Conservation (phyloP, 2,888 invertebrate species). For the Drosophila yooni region DNA sequence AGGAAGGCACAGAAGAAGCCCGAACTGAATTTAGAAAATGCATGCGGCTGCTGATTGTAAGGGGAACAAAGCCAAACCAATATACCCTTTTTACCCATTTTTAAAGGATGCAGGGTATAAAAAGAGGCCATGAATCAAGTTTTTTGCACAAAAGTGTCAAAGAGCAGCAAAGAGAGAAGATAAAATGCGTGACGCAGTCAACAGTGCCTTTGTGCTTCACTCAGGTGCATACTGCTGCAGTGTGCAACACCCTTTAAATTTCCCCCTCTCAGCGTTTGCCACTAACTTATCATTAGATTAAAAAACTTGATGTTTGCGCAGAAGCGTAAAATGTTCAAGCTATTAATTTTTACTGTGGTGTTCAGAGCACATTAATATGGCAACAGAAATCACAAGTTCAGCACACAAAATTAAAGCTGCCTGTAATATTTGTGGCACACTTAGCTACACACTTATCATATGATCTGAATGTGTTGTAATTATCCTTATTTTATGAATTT, state of each 20-base stretch:
- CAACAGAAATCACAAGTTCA: slow-evolving; percentile 11
- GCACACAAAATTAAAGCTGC: slow-evolving; percentile 7
- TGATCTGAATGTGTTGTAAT: background rate
- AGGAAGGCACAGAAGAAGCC: background rate
- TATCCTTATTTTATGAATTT: slow-evolving; percentile 55
- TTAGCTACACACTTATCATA: background rate
- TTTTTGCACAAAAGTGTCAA: slow-evolving; percentile 30
- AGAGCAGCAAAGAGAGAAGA: background rate
- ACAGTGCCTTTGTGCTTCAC: slow-evolving; percentile 8
- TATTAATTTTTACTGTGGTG: slow-evolving; percentile 40
- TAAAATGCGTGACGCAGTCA: slow-evolving; percentile 2
- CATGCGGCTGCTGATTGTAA: background rate
- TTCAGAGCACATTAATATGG: slow-evolving; percentile 14
- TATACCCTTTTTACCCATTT: background rate
- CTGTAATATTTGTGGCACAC: slow-evolving; percentile 16
- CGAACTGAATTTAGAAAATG: background rate
- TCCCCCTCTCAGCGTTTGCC: slow-evolving; percentile 24
- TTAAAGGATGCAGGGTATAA: slow-evolving; percentile 7
- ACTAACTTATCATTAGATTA: slow-evolving; percentile 70
- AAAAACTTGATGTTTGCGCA: slow-evolving; percentile 53
- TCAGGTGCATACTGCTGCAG: slow-evolving; percentile 33
- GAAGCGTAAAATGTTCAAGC: slow-evolving; percentile 33
- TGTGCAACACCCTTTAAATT: background rate
- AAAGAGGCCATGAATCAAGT: slow-evolving; percentile 66
- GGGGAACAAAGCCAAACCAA: background rate